Percentiles rank a stretch among this genome's conserved stretches.
phyloP scores from a whole-genome alignment of 2,888 invertebrate genomes.

The Stenotaenia linearis region DNA sequence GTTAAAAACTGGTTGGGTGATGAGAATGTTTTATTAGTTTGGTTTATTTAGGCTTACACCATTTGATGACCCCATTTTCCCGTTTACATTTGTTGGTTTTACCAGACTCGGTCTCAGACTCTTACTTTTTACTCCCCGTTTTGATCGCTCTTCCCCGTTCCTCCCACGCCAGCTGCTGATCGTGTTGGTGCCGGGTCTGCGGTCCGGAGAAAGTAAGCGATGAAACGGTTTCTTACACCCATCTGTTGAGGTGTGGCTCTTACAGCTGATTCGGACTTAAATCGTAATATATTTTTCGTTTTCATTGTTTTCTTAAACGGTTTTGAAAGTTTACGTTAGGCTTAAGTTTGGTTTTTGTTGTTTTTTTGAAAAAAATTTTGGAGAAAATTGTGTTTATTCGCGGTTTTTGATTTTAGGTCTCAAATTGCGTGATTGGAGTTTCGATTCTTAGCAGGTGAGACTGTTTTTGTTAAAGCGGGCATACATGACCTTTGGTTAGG shows the following conservation, averaged over 20 bases:
- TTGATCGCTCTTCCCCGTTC: not conserved
- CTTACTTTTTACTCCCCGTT: not conserved
- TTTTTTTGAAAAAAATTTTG: not conserved
- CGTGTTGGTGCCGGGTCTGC: not conserved
- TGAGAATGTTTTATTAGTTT: no score
- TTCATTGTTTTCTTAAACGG: not conserved
- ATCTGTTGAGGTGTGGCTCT: conserved; percentile 6
- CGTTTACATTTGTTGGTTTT: not conserved
- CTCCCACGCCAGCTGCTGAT: not conserved
- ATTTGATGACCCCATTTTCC: no score
- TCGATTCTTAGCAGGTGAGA: not conserved
- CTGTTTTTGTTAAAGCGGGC: no score
- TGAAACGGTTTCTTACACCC: not conserved
- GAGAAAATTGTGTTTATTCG: not conserved
- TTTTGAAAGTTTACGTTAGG: not conserved
- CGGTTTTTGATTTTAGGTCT: not conserved
- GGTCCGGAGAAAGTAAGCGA: not conserved
- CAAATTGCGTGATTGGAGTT: no score
- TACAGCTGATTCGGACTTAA: not conserved
- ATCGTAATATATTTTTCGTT: not conserved
- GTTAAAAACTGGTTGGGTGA: no score
- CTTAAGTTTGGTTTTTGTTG: not conserved
- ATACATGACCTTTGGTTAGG: not conserved
- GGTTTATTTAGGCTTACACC: no score
- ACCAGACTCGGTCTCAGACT: not conserved